These are phyloP conservation scores for Dendrolimus houi DNA, from an alignment of 2,888 invertebrate genomes.

Conservation along the genomic window DNA sequence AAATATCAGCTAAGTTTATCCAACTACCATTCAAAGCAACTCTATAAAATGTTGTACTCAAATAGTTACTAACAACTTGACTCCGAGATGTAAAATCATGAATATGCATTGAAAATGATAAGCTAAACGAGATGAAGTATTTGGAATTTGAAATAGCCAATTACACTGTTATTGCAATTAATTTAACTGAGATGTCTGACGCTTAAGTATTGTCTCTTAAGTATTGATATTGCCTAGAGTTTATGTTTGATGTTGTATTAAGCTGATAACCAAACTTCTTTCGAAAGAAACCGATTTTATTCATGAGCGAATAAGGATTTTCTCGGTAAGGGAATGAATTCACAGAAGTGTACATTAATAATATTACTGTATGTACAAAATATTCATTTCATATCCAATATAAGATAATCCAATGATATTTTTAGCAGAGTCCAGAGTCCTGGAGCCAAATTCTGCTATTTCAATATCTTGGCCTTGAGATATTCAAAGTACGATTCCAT, in stretches of 20 bases:
- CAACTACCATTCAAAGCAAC: neutral
- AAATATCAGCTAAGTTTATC: neutral
- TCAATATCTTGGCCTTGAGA: too few relatives aligned
- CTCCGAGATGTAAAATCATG: slow-evolving; percentile 36
- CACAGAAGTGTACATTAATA: too few relatives aligned
- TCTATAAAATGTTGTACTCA: neutral
- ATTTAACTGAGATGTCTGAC: slow-evolving; percentile 9
- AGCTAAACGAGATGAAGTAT: slow-evolving; percentile 44
- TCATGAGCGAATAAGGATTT: neutral
- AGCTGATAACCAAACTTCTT: neutral
- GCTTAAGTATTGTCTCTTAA: too few relatives aligned
- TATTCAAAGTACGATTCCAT: too few relatives aligned
- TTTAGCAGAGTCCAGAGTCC: too few relatives aligned
- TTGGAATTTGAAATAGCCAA: slow-evolving; percentile 36
- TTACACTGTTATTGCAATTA: slow-evolving; percentile 41
- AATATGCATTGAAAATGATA: slow-evolving; percentile 42
- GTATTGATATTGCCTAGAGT: too few relatives aligned
- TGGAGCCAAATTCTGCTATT: too few relatives aligned
- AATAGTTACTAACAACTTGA: slow-evolving; percentile 19
- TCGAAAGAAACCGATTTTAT: neutral
- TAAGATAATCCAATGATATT: too few relatives aligned
- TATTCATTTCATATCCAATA: too few relatives aligned
- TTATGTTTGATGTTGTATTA: too few relatives aligned
- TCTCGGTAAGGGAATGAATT: neutral
- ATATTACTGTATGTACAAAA: too few relatives aligned